Conservation (phyloP, 1,140 invertebrate genomes). For the Drosophila busckii region DNA sequence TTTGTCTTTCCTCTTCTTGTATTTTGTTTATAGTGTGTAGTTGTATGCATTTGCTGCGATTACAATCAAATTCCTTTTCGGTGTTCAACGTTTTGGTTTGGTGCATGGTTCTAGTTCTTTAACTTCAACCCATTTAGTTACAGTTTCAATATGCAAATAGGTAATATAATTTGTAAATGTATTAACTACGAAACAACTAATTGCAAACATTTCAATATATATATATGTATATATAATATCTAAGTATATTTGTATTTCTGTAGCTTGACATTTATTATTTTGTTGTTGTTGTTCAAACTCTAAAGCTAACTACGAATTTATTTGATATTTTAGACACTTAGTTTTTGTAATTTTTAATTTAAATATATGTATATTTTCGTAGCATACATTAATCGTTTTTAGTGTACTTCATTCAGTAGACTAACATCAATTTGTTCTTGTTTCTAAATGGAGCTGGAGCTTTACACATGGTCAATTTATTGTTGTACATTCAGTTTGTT, state of each 20-base stretch:
- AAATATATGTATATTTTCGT: constrained; percentile 15
- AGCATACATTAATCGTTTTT: constrained; percentile 21
- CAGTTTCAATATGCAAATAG: constrained; percentile 20
- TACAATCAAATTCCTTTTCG: constrained; percentile 61
- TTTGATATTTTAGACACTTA: constrained; percentile 69
- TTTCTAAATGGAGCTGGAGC: constrained; percentile 71
- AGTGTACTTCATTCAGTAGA: constrained; percentile 5
- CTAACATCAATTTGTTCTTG: constrained; percentile 15
- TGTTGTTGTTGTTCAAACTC: constrained; percentile 23
- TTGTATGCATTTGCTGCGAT: constrained; percentile 39
- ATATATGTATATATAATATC: constrained; percentile 49
- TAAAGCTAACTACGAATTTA: constrained; percentile 52
- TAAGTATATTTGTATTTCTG: constrained; percentile 57
- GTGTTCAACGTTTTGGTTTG: constrained; percentile 53
- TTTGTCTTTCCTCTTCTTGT: constrained; percentile 27
- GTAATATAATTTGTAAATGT: constrained; percentile 43
- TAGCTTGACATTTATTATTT: constrained; percentile 17
- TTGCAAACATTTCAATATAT: constrained; percentile 59
- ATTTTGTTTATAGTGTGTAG: constrained; percentile 36
- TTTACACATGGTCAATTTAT: constrained; percentile 21
- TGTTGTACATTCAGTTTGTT: constrained; percentile 57
- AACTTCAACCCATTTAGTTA: constrained; percentile 46
- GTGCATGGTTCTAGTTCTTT: constrained; percentile 21
- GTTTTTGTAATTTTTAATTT: constrained; percentile 14
- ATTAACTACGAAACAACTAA: constrained; percentile 69